Evolutionary conservation across 2,113 vertebrate species (phyloP).

Genomic region (Sciurus niger): DNA sequence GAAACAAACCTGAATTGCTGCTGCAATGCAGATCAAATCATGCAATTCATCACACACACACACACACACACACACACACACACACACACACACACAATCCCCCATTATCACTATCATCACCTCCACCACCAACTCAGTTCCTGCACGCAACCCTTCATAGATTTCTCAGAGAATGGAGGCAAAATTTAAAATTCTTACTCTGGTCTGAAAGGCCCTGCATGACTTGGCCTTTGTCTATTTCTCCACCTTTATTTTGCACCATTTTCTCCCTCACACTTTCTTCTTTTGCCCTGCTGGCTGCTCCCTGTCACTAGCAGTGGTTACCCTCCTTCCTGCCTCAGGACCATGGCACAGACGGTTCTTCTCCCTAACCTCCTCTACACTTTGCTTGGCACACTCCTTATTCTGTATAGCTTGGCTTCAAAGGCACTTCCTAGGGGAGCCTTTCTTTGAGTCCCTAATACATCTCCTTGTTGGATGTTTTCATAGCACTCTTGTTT

Average conservation of each 20-base stretch:
- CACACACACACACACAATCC: background rate
- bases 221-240: background rate
- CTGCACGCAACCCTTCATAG: background rate
- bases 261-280: background rate
- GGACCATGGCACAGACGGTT: background rate
- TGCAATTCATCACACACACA: background rate
- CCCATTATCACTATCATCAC: background rate
- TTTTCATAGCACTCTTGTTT: background rate
- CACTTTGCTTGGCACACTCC: background rate
- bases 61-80: too few relatives aligned
- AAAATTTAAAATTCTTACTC: background rate
- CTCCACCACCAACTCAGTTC: background rate
- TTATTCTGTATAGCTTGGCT: conserved; percentile 6
- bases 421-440: conserved; percentile 51
- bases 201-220: background rate
- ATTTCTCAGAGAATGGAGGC: background rate
- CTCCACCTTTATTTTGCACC: background rate
- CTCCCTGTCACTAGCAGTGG: background rate
- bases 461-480: background rate
- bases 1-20: background rate
- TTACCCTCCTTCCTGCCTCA: background rate
- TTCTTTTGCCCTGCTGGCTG: background rate
- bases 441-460: background rate
- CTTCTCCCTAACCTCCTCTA: background rate
- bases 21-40: background rate